These are phyloP conservation scores for Rhagonycha lutea DNA, from an alignment of 2,888 invertebrate genomes.

Conservation along the genomic window DNA sequence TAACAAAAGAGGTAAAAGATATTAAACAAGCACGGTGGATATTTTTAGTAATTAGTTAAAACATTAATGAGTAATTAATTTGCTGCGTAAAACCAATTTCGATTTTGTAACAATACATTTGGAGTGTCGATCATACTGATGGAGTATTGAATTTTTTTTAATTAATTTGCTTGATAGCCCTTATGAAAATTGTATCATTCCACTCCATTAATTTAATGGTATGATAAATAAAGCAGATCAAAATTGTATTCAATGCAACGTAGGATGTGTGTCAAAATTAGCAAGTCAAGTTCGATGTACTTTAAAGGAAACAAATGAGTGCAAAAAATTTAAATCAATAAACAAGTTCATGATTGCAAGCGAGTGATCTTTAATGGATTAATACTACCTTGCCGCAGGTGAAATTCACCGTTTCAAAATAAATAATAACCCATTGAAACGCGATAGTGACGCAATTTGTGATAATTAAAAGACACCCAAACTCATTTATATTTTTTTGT, in stretches of 20 bases:
- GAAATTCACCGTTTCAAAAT: slow-evolving; percentile 11
- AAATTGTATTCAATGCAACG: not conserved
- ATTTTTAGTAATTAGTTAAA: not conserved
- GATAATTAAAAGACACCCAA: slow-evolving; percentile 5
- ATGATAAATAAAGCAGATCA: not conserved
- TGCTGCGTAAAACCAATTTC: not conserved
- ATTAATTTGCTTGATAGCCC: not conserved
- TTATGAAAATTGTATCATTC: not conserved
- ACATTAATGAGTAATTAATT: not conserved
- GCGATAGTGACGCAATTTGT: not conserved
- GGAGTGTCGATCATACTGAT: not conserved
- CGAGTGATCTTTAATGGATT: slow-evolving; percentile 12
- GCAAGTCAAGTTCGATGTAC: slow-evolving; percentile 13
- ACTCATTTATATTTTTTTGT: not conserved
- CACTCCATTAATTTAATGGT: not conserved
- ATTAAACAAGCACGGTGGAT: not conserved
- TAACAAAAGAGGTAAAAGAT: not conserved
- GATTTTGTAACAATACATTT: not conserved
- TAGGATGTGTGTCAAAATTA: not conserved
- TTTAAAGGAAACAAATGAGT: slow-evolving; percentile 2
- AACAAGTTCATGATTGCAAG: slow-evolving; percentile 15
- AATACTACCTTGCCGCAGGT: slow-evolving; percentile 15
- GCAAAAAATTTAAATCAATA: slow-evolving; percentile 6
- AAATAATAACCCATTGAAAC: slow-evolving; percentile 9
- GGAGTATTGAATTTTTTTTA: not conserved